These are phyloP conservation scores for Xenus cinereus DNA, from an alignment of 2,113 vertebrate genomes.

Conservation along the genomic window DNA sequence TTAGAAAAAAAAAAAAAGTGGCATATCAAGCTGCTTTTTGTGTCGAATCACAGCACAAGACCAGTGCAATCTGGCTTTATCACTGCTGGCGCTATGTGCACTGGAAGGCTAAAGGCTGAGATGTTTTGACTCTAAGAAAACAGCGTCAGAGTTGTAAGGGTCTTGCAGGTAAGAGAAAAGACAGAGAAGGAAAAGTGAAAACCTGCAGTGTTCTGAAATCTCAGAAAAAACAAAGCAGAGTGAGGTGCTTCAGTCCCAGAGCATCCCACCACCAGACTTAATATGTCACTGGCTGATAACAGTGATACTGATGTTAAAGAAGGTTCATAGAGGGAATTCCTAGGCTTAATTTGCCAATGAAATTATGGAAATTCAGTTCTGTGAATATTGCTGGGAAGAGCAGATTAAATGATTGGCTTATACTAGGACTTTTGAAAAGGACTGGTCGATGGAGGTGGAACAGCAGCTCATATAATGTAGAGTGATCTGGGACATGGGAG, in stretches of 20 bases:
- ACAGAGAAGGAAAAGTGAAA: background rate
- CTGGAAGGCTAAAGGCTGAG: background rate
- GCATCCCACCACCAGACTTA: rapidly evolving
- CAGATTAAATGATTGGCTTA: background rate
- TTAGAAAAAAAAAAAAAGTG: background rate
- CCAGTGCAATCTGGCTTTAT: background rate
- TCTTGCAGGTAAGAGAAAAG: background rate
- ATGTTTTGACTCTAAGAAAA: background rate
- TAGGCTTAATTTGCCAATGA: background rate
- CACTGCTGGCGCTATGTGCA: rapidly evolving
- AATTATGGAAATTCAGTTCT: background rate
- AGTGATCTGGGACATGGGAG: background rate
- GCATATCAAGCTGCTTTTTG: background rate
- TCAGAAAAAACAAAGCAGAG: background rate
- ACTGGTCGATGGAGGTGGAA: background rate
- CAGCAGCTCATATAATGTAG: background rate
- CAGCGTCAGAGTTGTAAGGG: background rate
- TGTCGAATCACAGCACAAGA: background rate
- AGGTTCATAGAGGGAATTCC: background rate
- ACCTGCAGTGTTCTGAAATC: background rate
- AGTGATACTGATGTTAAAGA: background rate
- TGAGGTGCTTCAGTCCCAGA: background rate
- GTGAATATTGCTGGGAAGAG: background rate
- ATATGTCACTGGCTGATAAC: background rate
- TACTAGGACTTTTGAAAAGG: background rate